A percentile compares a stretch with the other conserved stretches of the same genome.
Evolutionary conservation across 2,888 invertebrate species (phyloP).

Genomic region (Entomobrya multifasciata): DNA sequence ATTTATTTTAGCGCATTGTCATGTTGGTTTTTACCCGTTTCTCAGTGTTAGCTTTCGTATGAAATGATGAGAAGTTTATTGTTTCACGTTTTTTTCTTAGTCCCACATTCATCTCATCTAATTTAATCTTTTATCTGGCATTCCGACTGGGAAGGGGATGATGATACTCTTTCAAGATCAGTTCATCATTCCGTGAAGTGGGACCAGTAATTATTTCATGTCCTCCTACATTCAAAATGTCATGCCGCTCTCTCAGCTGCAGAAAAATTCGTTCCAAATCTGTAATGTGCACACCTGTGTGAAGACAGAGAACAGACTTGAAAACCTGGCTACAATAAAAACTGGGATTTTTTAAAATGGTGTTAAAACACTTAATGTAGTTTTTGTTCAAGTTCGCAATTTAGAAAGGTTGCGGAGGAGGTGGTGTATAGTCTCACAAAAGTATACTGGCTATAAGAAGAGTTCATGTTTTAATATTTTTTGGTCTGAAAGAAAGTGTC

Average conservation of each 20-base stretch:
- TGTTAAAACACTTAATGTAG: too few relatives aligned
- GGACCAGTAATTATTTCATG: conserved; percentile 61
- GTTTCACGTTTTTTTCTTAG: too few relatives aligned
- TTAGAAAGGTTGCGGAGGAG: conserved; percentile 20
- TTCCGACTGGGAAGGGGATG: not conserved
- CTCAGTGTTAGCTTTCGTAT: too few relatives aligned
- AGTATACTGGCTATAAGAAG: too few relatives aligned
- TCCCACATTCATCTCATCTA: conserved; percentile 13
- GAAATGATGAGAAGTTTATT: too few relatives aligned
- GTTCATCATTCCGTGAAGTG: conserved; percentile 64
- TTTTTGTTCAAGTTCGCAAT: not conserved
- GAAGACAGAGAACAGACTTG: not conserved
- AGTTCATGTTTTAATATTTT: conserved; percentile 19
- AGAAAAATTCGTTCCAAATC: not conserved
- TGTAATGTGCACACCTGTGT: conserved; percentile 9
- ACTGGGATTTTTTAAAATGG: too few relatives aligned
- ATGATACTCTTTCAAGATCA: conserved; percentile 13
- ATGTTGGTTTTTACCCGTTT: conserved; percentile 36
- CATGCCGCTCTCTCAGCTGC: not conserved
- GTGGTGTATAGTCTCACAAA: conserved; percentile 2
- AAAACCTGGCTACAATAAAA: too few relatives aligned
- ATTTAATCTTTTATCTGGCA: conserved; percentile 1
- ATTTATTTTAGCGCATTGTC: conserved; percentile 35
- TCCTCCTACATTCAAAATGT: conserved; percentile 58
- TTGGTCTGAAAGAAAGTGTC: conserved; percentile 60